Base-by-base conservation (phyloP, 2,113 vertebrate species). In the Dasypus novemcinctus region DNA sequence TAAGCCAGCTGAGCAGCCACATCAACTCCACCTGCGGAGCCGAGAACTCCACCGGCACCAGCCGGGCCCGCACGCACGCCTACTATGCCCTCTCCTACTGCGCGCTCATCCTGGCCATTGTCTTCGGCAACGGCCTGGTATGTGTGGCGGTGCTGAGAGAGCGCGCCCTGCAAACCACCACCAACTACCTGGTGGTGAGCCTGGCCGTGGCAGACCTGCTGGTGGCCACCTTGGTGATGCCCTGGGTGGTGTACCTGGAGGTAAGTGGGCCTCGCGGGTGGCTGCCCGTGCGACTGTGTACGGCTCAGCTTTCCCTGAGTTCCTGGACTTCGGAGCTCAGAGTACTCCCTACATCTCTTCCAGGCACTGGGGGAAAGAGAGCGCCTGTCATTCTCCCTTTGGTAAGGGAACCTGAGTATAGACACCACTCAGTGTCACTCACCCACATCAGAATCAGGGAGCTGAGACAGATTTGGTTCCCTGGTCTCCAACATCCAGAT, bases 161-260 rank as follows among this genome's bases (percentile, higher is more conserved):
- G 43, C 98, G 98, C 2, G 96, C 98, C 57, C 98, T 99, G 78
- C 99, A 99, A 98, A 99, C 99, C 33, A 99, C 99, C 64, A 99
- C 99, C 91, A 99, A 99, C 98, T 99, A 99, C 97, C 98, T 99
- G 41, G 99, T 99, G 97, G 99, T 99, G 90, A 99, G 99, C 98
- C 97, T 99, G 98, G 99, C 99, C 0, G 99, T 99, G 92, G 99
- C 99, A 0, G 99, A 99, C 98, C 96, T 99, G 97, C 98, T 99
- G 84, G 99, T 99, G 98, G 99, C 99, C 76, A 99, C 98, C 9
- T 93, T 99, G 97, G 99, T 99, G 97, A 99, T 99, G 99, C 99
- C 99, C 2, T 99, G 99, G 99, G 98, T 98, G n/a, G 99, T 99
- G 23, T 99, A 99, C 97, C 98, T 99, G 96, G 99, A 99, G 99